These are phyloP conservation scores for Bufotes viridis DNA, from an alignment of 2,797 vertebrate genomes.

Conservation along the genomic window DNA sequence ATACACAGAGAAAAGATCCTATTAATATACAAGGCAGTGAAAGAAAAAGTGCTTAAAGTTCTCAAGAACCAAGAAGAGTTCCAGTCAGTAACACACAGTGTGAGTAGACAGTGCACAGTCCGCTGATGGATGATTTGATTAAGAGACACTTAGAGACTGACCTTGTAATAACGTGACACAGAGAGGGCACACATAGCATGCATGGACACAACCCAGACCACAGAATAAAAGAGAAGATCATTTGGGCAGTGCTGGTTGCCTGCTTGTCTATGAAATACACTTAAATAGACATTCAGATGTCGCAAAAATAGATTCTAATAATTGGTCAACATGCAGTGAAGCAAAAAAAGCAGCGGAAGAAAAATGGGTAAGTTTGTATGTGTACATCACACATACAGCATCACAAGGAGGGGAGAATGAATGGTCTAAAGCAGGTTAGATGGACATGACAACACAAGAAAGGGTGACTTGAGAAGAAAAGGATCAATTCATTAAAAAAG, in stretches of 20 bases:
- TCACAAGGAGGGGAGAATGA: slow-evolving; percentile 41
- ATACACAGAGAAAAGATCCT: slow-evolving; percentile 61
- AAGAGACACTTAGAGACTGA: slow-evolving; percentile 35
- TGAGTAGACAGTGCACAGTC: slow-evolving; percentile 61
- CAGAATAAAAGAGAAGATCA: slow-evolving; percentile 70
- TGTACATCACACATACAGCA: slow-evolving; percentile 56
- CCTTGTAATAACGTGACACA: slow-evolving; percentile 43
- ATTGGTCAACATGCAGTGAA: slow-evolving; percentile 67
- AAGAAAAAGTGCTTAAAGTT: neutral
- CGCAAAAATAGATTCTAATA: slow-evolving; percentile 65
- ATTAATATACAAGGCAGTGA: slow-evolving; percentile 57
- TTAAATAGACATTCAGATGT: slow-evolving; percentile 81
- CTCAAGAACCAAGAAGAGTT: slow-evolving; percentile 30
- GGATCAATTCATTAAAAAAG: slow-evolving; percentile 17
- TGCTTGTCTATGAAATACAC: slow-evolving; percentile 96
- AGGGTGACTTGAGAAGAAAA: slow-evolving; percentile 21
- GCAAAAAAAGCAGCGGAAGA: slow-evolving; percentile 58
- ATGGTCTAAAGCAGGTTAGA: slow-evolving; percentile 54
- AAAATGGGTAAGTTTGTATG: slow-evolving; percentile 53
- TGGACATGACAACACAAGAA: slow-evolving; percentile 62
- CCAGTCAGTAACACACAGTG: slow-evolving; percentile 63
- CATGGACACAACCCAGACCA: slow-evolving; percentile 67
- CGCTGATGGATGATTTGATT: slow-evolving; percentile 75
- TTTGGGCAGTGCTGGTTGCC: slow-evolving; percentile 97
- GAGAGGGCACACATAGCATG: slow-evolving; percentile 66